Base-by-base conservation (phyloP, 2,888 invertebrate genomes). In the Mythimna albipuncta region DNA sequence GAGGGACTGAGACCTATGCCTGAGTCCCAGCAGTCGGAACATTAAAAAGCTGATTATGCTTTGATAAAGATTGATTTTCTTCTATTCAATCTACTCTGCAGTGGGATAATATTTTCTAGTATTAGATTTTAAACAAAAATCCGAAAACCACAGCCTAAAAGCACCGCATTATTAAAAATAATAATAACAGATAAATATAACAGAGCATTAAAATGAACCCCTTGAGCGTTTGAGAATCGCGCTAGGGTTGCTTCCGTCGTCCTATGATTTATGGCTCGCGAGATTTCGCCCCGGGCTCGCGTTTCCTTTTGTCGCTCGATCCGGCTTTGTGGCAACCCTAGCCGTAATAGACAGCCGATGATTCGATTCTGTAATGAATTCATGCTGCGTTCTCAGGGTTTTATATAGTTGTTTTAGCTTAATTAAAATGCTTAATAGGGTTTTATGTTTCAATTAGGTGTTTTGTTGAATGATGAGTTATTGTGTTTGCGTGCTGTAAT, bases 211-310 rank as follows among this genome's bases (percentile, higher is more conserved):
- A 89, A 91, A 90, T 89, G 87, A 91, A 90, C 91, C 93, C 92
- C 90, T 92, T 90, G 87, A 89, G 83, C 85, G 82, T 87, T 87
- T 88, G 85, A 82, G 84, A 84, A 84, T 83, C 85, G 86, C 84
- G 91, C 84, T 90, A 90, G 91, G 92, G 91, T 82, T 92, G 92
- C 89, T 91, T 92, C 93, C 92, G 92, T 80, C 83, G 85, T 83
- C 84, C 71, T 87, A 91, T 94, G 94, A 94, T 94, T 93, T 94
- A 94, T 94, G 84, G 89, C 84, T 78, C 84, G 86, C 84, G 89
- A 93, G 94, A 94, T 93, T 93, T 91, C 87, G 89, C 89, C 84
- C 83, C 85, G 87, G 89, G 88, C 82, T 88, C 85, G 85, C 86
- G 90, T 90, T 91, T 91, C 92, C 91, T 91, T 89, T 91, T 89